These are phyloP conservation scores for Apogon hyalosoma DNA, from an alignment of 2,797 vertebrate genomes.

Conservation along the genomic window DNA sequence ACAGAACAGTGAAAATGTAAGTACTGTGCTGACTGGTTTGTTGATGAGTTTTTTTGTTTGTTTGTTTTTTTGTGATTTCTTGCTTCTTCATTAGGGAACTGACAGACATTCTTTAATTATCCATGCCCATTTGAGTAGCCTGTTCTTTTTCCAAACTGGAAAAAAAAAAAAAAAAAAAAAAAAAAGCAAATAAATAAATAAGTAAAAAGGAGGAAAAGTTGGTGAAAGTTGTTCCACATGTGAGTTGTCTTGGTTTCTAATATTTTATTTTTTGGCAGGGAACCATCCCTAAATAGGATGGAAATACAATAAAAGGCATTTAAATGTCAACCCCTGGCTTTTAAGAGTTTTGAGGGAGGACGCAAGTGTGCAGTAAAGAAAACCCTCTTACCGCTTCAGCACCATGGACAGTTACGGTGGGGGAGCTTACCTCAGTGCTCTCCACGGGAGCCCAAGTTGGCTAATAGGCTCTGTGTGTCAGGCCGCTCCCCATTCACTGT, in stretches of 20 bases:
- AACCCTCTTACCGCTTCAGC: slow-evolving; percentile 83
- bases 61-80: no score
- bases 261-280: slow-evolving; percentile 50
- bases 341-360: slow-evolving; percentile 74
- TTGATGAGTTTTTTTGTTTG: no score
- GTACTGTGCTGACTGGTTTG: no score
- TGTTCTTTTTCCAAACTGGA: slow-evolving; percentile 22
- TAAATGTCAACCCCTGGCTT: slow-evolving; percentile 81
- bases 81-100: no score
- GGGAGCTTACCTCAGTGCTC: slow-evolving; percentile 71
- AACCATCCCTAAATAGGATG: slow-evolving; percentile 78
- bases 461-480: slow-evolving; percentile 73
- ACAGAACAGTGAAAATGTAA: no score
- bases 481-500: slow-evolving; percentile 64
- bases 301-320: slow-evolving; percentile 79
- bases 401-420: slow-evolving; percentile 85
- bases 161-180: no score
- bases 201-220: slow-evolving; percentile 49
- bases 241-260: slow-evolving; percentile 47
- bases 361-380: slow-evolving; percentile 71
- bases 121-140: slow-evolving; percentile 22
- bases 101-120: slow-evolving; percentile 4
- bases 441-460: slow-evolving; percentile 59
- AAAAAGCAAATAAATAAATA: slow-evolving; percentile 36
- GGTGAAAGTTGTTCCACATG: slow-evolving; percentile 34